Evolutionary conservation across 1,140 invertebrate genomes (phyloP).

Genomic region (Thereuonema tuberculata): DNA sequence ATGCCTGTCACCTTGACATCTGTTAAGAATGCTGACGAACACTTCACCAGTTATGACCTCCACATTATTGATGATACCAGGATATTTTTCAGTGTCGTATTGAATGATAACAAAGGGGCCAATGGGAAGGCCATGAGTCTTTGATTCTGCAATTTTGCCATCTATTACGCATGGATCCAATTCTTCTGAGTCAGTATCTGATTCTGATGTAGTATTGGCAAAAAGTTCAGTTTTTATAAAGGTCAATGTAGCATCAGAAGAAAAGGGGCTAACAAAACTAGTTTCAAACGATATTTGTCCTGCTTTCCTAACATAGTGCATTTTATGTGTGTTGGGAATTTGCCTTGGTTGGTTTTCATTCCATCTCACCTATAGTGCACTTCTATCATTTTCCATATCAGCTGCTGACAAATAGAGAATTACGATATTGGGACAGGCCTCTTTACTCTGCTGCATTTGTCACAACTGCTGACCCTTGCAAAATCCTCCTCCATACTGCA

Average conservation of each 20-base stretch:
- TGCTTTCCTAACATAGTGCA: neutral
- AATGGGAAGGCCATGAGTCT: neutral
- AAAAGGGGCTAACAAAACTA: neutral
- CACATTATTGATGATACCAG: neutral
- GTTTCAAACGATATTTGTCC: neutral
- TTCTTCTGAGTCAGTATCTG: neutral
- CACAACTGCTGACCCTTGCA: neutral
- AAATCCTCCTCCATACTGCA: neutral
- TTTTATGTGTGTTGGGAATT: neutral
- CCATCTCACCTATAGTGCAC: neutral
- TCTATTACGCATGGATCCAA: neutral
- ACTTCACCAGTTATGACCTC: neutral
- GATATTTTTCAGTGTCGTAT: neutral
- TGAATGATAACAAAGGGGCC: neutral
- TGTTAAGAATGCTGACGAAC: neutral
- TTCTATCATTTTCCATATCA: neutral
- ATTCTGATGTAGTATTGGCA: neutral
- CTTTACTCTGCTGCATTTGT: neutral
- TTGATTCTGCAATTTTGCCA: neutral
- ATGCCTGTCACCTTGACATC: neutral
- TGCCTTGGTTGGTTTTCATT: neutral
- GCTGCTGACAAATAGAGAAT: neutral
- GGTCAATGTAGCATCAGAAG: neutral
- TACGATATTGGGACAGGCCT: neutral
- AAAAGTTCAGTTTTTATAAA: neutral